Evolutionary conservation across 2,888 invertebrate genomes (phyloP).

Genomic region (Eumacrocentrus americanus): DNA sequence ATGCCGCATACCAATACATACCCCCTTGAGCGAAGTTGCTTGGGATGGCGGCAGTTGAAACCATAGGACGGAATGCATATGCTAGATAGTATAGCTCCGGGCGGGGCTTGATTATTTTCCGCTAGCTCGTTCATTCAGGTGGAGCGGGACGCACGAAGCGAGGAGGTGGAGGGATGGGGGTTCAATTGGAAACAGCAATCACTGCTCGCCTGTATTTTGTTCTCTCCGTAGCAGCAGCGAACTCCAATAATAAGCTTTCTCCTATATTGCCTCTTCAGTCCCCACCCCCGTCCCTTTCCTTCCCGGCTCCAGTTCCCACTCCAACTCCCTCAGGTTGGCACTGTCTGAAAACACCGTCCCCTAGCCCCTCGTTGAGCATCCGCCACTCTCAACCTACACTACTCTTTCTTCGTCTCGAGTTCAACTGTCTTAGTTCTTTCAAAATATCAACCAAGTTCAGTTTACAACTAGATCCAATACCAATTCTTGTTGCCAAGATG

Average conservation of each 20-base stretch:
- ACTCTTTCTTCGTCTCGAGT: conserved; percentile 5
- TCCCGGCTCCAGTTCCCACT: neutral
- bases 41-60: conserved; percentile 15
- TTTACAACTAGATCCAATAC: too few relatives aligned
- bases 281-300: conserved; percentile 26
- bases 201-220: conserved; percentile 61
- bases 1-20: conserved; percentile 11
- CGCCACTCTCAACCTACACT: neutral
- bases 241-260: conserved; percentile 63
- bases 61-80: conserved; percentile 13
- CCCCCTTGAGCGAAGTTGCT: too few relatives aligned
- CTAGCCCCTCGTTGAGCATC: too few relatives aligned
- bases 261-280: conserved; percentile 61
- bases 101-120: conserved; percentile 62
- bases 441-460: too few relatives aligned
- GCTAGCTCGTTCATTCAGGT: conserved; percentile 62
- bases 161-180: conserved; percentile 32
- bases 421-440: too few relatives aligned
- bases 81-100: conserved; percentile 56
- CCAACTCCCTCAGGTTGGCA: conserved; percentile 11
- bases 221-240: conserved; percentile 55
- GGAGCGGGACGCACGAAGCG: conserved; percentile 54
- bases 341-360: conserved; percentile 17
- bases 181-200: conserved; percentile 63
- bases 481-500: too few relatives aligned